Base-by-base conservation (phyloP, 2,888 invertebrate species). In the Drosophila aldrichi region DNA sequence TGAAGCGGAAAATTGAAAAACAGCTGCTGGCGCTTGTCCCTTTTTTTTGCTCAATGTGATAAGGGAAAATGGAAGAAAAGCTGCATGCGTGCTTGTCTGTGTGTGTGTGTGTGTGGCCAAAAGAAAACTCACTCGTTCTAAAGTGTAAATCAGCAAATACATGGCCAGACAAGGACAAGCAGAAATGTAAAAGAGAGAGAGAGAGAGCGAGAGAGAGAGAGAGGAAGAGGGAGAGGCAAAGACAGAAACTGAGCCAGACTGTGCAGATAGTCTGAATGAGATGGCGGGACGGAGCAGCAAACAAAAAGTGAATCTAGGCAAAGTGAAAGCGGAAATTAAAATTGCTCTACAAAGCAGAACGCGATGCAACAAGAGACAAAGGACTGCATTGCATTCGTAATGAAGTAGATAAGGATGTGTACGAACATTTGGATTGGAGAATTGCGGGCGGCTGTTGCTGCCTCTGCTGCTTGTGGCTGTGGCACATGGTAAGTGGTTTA, bases 251-350 rank as follows among this genome's bases (percentile, higher is more conserved):
- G 34, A 58, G 34, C 44, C 10, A 25, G 54, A 7, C 25, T 14
- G 41, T 0, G 38, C 25, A 48, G 29, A 48, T 48, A 29, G 48
- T 48, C n/a, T 38, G 54, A 29, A 40, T 14, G 52, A 49, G 73
- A 61, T 54, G 62, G 41, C 46, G 52, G 51, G 41, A 22, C 22
- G 44, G 22, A 22, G 63, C 70, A 59, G 61, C 70, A 63, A 73
- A 79, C 70, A 82, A 77, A 66, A 72, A 82, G 67, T 70, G 82
- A 81, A 85, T 88, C 73, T 77, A 85, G 88, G 85, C 90, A 89
- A 88, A 85, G 87, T 88, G 84, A 83, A 87, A 83, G 75, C 90
- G 90, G 86, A 87, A 87, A 90, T 90, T 89, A 86, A 90, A 87
- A 87, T 79, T 87, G 89, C 81, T 86, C 72, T 88, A 89, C 82